These are phyloP conservation scores for Drosophila truncata DNA, from an alignment of 1,140 invertebrate genomes.

Conservation along the genomic window DNA sequence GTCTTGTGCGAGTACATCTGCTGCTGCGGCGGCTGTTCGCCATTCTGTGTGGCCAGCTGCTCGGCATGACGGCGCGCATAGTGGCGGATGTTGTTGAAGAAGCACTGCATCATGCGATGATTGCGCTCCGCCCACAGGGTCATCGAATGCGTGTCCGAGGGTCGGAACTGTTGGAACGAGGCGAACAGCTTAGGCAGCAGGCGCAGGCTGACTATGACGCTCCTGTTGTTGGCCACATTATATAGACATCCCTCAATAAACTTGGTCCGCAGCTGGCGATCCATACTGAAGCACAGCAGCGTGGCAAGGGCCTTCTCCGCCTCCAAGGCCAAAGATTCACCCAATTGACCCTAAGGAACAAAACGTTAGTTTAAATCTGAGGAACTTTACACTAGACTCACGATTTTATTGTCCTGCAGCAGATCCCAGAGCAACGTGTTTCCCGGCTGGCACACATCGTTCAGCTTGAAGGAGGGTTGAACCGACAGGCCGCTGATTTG, in stretches of 20 bases:
- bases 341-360: constrained; percentile 90
- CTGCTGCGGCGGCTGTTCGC: constrained; percentile 67
- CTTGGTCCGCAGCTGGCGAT: constrained; percentile 94
- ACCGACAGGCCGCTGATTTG: neutral
- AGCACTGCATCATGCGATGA: constrained; percentile 95
- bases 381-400: constrained; percentile 85
- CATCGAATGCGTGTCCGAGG: constrained; percentile 92
- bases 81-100: constrained; percentile 93
- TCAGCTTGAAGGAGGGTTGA: constrained; percentile 89
- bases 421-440: constrained; percentile 97
- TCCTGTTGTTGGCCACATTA: constrained; percentile 94
- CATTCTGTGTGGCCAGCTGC: constrained; percentile 61
- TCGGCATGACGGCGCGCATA: constrained; percentile 86
- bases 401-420: constrained; percentile 95
- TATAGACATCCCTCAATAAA: constrained; percentile 97
- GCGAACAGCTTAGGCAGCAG: constrained; percentile 95
- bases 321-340: constrained; percentile 94
- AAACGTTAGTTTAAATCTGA: neutral
- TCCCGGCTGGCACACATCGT: constrained; percentile 94
- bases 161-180: constrained; percentile 95
- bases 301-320: constrained; percentile 96
- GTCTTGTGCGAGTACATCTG: constrained; percentile 93
- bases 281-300: constrained; percentile 95
- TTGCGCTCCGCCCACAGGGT: constrained; percentile 96
- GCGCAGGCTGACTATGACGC: constrained; percentile 94